These are phyloP conservation scores for Dasyurus viverrinus DNA, from an alignment of 2,113 vertebrate species.

Conservation along the genomic window DNA sequence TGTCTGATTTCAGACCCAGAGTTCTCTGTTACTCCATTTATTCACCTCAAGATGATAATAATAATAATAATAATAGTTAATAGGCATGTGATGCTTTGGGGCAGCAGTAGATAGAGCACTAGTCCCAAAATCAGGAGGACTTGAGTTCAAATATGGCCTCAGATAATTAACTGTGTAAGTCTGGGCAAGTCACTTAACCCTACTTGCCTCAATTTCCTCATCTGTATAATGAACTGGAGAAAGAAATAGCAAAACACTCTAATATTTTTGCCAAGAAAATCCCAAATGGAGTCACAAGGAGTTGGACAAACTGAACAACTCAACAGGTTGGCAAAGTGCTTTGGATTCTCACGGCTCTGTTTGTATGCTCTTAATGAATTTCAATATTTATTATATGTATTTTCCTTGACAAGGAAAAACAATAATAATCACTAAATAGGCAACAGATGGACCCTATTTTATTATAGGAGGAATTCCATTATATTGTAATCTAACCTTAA, in stretches of 20 bases:
- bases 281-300: neutral
- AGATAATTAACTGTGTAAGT: neutral
- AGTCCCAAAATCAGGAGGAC: no score
- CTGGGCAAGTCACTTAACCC: neutral
- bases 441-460: neutral
- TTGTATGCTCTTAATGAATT: neutral
- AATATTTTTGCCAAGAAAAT: neutral
- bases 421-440: neutral
- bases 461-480: neutral
- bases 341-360: neutral
- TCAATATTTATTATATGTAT: neutral
- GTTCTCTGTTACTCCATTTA: neutral
- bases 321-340: neutral
- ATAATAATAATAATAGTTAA: neutral
- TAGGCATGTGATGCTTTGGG: neutral
- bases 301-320: neutral
- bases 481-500: neutral
- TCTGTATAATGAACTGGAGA: neutral
- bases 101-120: neutral
- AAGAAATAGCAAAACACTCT: neutral
- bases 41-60: neutral
- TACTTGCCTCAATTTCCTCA: neutral
- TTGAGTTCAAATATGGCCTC: neutral
- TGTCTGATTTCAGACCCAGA: neutral
- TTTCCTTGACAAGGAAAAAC: constrained; percentile 32